phyloP scores from a whole-genome alignment of 2,113 vertebrate genomes.

The Rhabdomys dilectus region DNA sequence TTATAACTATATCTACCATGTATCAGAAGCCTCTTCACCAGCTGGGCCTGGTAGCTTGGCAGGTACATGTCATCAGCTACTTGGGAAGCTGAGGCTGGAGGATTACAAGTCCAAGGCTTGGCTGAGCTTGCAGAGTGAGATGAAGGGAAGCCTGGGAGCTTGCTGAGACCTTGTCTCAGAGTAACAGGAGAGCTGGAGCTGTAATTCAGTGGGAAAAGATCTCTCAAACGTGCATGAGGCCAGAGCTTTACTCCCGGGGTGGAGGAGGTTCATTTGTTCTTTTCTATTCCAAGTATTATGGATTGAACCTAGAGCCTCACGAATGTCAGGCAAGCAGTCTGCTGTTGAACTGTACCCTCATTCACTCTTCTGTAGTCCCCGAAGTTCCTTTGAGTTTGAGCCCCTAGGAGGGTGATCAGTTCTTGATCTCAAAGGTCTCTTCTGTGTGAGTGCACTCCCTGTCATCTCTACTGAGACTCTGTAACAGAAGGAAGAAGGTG shows the following conservation, averaged over 20 bases:
- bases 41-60: too few relatives aligned
- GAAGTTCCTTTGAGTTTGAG: slow-evolving; percentile 4
- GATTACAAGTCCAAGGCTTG: not conserved
- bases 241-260: not conserved
- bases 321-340: not conserved
- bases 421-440: not conserved
- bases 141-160: not conserved
- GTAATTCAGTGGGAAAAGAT: too few relatives aligned
- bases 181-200: not conserved
- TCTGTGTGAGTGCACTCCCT: not conserved
- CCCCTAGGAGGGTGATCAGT: not conserved
- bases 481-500: too few relatives aligned
- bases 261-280: not conserved
- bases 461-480: too few relatives aligned
- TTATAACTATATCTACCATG: not conserved
- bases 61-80: too few relatives aligned
- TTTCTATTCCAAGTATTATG: not conserved
- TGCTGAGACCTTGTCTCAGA: not conserved
- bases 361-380: not conserved
- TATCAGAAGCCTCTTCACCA: not conserved
- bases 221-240: not conserved
- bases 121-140: not conserved
- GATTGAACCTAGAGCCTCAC: not conserved
- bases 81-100: not conserved
- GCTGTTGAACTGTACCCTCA: not conserved